Percentiles rank a stretch among this genome's conserved stretches.
Evolutionary conservation across 37 sponge, comb jelly and placozoan species (phyloP).

Genomic region (Corticium candelabrum): DNA sequence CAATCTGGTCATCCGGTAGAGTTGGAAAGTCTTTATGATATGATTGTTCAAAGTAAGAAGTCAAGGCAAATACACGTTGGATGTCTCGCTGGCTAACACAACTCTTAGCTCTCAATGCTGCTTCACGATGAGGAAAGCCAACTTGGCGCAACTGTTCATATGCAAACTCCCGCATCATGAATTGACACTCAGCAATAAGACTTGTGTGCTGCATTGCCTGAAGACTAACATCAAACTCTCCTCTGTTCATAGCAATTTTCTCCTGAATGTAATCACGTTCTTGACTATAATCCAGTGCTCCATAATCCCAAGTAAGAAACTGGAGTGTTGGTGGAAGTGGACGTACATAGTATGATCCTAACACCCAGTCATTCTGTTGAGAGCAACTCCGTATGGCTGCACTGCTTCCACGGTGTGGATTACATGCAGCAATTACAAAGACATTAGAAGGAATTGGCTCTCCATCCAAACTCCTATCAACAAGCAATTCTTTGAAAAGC

Average conservation of each 20-base stretch:
- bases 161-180: conserved; percentile 52
- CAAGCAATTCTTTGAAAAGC: conserved; percentile 71
- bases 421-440: conserved; percentile 73
- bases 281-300: conserved; percentile 54
- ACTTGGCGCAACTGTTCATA: conserved; percentile 33
- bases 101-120: conserved; percentile 43
- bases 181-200: conserved; percentile 52
- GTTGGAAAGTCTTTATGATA: no score
- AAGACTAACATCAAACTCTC: background rate
- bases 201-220: conserved; percentile 14
- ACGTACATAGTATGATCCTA: conserved; percentile 64
- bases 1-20: background rate
- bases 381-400: conserved; percentile 28
- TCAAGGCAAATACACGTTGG: conserved; percentile 71
- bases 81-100: conserved; percentile 82
- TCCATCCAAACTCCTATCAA: conserved; percentile 72
- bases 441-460: conserved; percentile 45
- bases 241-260: conserved; percentile 29
- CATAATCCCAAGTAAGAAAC: conserved; percentile 77
- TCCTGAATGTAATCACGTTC: conserved; percentile 63
- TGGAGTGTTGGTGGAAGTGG: conserved; percentile 65
- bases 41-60: conserved; percentile 29
- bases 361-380: conserved; percentile 45
- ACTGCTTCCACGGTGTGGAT: conserved; percentile 73
- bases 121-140: conserved; percentile 13